Conservation (phyloP, 2,113 vertebrate species). For the Neolamprologus tretocephalus region DNA sequence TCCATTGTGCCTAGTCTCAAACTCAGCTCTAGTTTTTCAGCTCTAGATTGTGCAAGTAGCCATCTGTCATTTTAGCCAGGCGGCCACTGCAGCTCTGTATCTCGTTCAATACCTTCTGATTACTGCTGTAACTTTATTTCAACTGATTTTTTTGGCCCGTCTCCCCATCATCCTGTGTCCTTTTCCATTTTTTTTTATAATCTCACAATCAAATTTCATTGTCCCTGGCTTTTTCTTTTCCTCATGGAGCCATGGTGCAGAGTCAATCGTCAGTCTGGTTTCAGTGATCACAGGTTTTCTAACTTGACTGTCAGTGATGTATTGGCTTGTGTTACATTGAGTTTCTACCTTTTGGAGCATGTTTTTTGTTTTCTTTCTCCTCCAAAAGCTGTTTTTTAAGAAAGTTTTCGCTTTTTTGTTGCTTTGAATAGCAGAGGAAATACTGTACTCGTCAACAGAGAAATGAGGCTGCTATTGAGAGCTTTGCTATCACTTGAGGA, state of each 20-base stretch:
- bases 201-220: not conserved
- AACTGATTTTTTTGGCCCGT: not conserved
- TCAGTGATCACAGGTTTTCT: not conserved
- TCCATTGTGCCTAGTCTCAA: not conserved
- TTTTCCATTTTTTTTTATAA: not conserved
- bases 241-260: not conserved
- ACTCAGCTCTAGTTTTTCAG: not conserved
- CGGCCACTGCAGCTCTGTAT: not conserved
- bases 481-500: not conserved
- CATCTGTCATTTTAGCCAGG: not conserved
- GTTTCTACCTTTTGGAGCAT: not conserved
- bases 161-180: not conserved
- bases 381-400: not conserved
- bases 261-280: not conserved
- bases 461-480: not conserved
- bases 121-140: not conserved
- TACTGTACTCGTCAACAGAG: not conserved
- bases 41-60: not conserved
- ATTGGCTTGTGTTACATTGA: not conserved
- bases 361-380: not conserved
- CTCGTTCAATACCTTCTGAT: not conserved
- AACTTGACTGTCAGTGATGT: not conserved
- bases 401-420: not conserved
- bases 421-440: not conserved
- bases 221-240: not conserved